These are phyloP conservation scores for Nesogale talazaci DNA, from an alignment of 2,113 vertebrate species.

Conservation along the genomic window DNA sequence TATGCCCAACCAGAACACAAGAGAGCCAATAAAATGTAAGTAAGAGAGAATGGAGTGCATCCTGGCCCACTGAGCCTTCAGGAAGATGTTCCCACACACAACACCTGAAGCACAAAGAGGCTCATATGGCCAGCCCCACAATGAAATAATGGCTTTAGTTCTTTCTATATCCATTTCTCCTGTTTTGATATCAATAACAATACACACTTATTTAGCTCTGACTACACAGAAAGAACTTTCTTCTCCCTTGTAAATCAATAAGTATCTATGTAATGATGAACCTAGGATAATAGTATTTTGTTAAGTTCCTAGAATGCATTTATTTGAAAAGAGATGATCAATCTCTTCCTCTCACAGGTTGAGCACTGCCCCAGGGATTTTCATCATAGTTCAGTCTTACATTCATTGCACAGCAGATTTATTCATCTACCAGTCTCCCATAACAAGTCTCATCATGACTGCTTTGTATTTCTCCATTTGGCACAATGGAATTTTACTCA, in stretches of 20 bases:
- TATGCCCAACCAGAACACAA: too few relatives aligned
- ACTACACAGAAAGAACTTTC: constrained; percentile 38
- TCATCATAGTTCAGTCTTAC: constrained; percentile 79
- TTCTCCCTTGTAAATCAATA: constrained; percentile 54
- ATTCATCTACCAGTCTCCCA: constrained; percentile 79
- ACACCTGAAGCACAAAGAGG: too few relatives aligned
- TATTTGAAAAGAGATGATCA: constrained; percentile 76
- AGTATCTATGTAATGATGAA: constrained; percentile 63
- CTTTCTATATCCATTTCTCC: background rate
- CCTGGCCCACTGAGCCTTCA: too few relatives aligned
- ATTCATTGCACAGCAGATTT: constrained; percentile 84
- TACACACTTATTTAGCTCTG: constrained; percentile 44
- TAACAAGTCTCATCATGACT: constrained; percentile 82
- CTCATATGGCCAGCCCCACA: too few relatives aligned
- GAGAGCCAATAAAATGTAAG: too few relatives aligned
- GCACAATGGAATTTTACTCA: constrained; percentile 79
- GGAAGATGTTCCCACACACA: too few relatives aligned
- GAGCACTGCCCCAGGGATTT: constrained; percentile 74
- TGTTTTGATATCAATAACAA: constrained; percentile 22
- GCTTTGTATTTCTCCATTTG: constrained; percentile 80
- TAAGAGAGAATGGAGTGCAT: too few relatives aligned
- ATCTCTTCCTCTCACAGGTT: constrained; percentile 80
- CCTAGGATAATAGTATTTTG: constrained; percentile 75
- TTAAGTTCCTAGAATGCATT: constrained; percentile 72
- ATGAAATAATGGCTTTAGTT: too few relatives aligned